These are phyloP conservation scores for Marmota flaviventris DNA, from an alignment of 2,113 vertebrate genomes.

Conservation along the genomic window DNA sequence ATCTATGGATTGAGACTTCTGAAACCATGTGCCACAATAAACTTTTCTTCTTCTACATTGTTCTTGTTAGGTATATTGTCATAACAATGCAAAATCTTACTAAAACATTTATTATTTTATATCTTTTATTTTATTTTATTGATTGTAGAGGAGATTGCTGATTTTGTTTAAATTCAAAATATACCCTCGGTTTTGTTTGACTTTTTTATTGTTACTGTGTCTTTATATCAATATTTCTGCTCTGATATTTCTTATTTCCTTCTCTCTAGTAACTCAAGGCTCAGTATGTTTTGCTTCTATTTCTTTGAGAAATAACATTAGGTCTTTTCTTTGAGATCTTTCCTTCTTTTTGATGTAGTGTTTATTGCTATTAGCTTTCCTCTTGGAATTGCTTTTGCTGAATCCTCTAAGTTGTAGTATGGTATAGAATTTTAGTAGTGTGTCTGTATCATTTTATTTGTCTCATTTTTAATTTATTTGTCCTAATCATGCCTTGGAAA, in stretches of 20 bases:
- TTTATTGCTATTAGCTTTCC: background rate
- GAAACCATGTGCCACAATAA: too few relatives aligned
- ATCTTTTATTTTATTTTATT: too few relatives aligned
- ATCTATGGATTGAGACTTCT: too few relatives aligned
- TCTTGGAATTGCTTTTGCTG: background rate
- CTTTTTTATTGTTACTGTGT: background rate
- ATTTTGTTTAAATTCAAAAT: background rate
- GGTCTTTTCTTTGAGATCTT: background rate
- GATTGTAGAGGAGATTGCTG: background rate
- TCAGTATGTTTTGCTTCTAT: background rate
- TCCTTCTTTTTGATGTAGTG: background rate
- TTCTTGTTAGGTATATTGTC: too few relatives aligned
- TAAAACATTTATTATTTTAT: background rate
- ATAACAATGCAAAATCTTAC: too few relatives aligned
- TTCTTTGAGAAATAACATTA: background rate
- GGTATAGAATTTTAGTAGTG: too few relatives aligned
- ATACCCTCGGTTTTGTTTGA: background rate
- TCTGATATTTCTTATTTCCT: background rate
- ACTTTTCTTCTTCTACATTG: too few relatives aligned
- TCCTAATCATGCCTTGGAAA: background rate
- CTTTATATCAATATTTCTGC: background rate
- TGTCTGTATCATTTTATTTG: background rate
- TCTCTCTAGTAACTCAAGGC: background rate
- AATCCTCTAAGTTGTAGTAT: background rate
- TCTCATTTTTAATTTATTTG: background rate